A percentile compares a stretch with the other conserved stretches of the same genome.
These are phyloP conservation scores for Steinernema hermaphroditum DNA, from an alignment of 2,888 invertebrate genomes.

Conservation along the genomic window DNA sequence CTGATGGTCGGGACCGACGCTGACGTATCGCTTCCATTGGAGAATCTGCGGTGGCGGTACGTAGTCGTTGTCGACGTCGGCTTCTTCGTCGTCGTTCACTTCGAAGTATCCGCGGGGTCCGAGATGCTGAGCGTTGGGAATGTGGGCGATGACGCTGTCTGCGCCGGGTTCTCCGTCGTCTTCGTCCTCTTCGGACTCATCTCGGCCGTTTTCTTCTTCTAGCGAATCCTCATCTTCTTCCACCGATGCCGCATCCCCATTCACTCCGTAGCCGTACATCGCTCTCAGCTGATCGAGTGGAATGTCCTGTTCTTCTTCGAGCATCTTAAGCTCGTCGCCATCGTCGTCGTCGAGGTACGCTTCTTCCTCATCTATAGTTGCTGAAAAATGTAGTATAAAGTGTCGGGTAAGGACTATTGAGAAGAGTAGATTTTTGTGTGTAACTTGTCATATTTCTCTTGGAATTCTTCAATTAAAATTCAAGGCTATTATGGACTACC, in stretches of 20 bases:
- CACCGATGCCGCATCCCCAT: no score
- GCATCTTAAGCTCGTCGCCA: conserved; percentile 52
- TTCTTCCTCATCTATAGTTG: conserved; percentile 62
- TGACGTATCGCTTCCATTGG: conserved; percentile 14
- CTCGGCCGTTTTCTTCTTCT: conserved; percentile 29
- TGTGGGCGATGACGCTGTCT: conserved; percentile 12
- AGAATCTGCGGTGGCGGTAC: background rate
- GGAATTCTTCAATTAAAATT: no score
- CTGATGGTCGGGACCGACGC: conserved; percentile 1
- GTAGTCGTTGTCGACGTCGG: conserved; percentile 21
- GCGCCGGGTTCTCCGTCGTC: conserved; percentile 74
- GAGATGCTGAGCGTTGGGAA: background rate
- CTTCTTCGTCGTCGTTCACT: conserved; percentile 15
- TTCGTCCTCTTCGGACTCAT: conserved; percentile 46
- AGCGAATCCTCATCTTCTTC: conserved; percentile 37
- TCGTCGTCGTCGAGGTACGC: conserved; percentile 50
- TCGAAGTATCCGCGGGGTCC: conserved; percentile 22
- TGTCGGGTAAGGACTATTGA: no score
- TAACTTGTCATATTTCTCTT: no score
- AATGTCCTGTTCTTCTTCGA: conserved; percentile 61
- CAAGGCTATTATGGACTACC: no score
- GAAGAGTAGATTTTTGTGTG: no score
- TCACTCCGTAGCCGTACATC: conserved; percentile 5
- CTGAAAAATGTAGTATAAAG: no score
- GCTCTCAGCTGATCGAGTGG: conserved; percentile 57